A percentile compares a stretch with the other conserved stretches of the same genome.
Conservation (phyloP, 2,797 vertebrate species). For the Sitta carolinensis region DNA sequence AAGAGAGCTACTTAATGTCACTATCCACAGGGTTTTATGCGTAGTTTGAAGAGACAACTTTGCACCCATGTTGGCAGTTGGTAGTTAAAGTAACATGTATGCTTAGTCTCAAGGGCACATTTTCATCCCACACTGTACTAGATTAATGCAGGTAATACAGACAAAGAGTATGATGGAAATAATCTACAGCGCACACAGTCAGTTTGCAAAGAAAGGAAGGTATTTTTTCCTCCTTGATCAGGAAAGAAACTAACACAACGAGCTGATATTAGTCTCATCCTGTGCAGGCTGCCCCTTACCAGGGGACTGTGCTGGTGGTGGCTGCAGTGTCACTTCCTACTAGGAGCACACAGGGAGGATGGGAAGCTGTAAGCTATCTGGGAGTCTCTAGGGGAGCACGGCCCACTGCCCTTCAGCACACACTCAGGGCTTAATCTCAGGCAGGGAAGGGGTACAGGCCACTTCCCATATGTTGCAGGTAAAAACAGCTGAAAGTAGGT, state of each 20-base stretch:
- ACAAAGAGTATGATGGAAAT: neutral
- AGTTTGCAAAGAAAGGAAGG: neutral
- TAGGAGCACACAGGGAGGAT: neutral
- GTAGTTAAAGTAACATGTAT: constrained; percentile 30
- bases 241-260: neutral
- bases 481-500: neutral
- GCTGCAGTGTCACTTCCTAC: neutral
- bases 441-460: fast-evolving
- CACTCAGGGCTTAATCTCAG: neutral
- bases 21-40: neutral
- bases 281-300: neutral
- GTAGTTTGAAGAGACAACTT: neutral
- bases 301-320: neutral
- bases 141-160: constrained; percentile 44
- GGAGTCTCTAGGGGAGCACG: fast-evolving
- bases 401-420: fast-evolving
- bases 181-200: neutral
- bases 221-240: neutral
- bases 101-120: constrained; percentile 4
- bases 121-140: constrained; percentile 27
- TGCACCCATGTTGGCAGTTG: constrained; percentile 3
- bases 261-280: neutral
- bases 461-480: neutral
- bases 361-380: neutral
- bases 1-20: constrained; percentile 37